These are phyloP conservation scores for Pseudopipra pipra DNA, from an alignment of 2,113 vertebrate genomes.

Conservation along the genomic window DNA sequence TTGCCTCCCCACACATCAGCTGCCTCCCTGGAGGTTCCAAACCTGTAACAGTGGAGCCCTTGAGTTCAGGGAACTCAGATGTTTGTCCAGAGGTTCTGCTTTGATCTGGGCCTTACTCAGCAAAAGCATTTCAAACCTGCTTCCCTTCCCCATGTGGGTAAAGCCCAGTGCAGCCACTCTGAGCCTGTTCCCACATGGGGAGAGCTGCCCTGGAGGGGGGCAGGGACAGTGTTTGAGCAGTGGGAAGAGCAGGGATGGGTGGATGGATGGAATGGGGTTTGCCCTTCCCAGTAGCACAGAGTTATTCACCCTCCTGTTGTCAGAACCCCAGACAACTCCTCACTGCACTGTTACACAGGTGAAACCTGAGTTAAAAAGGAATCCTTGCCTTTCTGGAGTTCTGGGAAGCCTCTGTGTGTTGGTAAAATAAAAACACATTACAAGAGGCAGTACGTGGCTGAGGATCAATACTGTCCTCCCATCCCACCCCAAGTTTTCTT, in stretches of 20 bases:
- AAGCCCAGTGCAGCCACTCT: neutral
- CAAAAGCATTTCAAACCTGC: neutral
- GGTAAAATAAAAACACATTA: neutral
- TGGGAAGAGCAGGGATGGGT: neutral
- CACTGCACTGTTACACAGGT: fast-evolving
- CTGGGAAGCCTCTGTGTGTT: neutral
- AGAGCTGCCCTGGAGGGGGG: neutral
- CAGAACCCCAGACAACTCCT: neutral
- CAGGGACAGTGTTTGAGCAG: neutral
- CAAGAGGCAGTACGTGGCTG: fast-evolving
- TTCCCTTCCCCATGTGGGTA: neutral
- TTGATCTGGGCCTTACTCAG: neutral
- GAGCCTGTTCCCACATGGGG: fast-evolving
- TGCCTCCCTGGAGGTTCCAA: neutral
- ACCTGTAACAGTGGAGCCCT: neutral
- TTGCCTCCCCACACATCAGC: neutral
- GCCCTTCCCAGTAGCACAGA: fast-evolving
- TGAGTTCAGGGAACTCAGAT: neutral
- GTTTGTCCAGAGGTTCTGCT: neutral
- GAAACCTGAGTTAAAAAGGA: neutral
- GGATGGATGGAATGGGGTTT: fast-evolving
- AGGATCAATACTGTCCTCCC: neutral
- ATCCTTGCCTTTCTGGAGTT: neutral
- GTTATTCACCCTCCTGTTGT: neutral
- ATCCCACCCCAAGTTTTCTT: too few relatives aligned